Evolutionary conservation across 2,797 vertebrate species (phyloP), one percentile per base, ranked within the genome.

Genomic region (Dicrostonyx torquatus): DNA sequence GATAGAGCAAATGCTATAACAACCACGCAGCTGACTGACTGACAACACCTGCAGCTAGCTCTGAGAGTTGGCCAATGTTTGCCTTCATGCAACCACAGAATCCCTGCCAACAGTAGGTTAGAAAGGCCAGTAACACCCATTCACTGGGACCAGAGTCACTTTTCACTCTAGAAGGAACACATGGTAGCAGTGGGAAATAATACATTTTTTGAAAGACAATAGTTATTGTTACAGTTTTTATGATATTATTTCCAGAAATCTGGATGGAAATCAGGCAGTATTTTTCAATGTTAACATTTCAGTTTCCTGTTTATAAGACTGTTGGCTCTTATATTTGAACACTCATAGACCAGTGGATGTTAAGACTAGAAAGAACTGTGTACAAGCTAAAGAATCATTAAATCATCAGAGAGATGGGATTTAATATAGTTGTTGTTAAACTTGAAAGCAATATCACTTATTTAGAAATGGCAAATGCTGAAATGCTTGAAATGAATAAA

Each of bases 401-500:
- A 68, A 93, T 90, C 14, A 87, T 31, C 48, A 48, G 43, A 37
- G 66, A 60, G 4, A 37, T 86, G 14, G 10, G 10, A 18, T 40
- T 31, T 72, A 40, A 72, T 72, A 72, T 18, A 72, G 34, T 20
- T 86, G 17, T 83, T 77, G 45, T 45, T 83, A 84, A 6, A 78
- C 45, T 73, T 94, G 22, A 20, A 85, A 58, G 26, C 20, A 87
- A 29, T 40, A 92, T 62, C 29, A 55, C 72, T 62, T 93, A 48
- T 80, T 82, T 80, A 73, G 48, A 90, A 73, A 17, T 40, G 18
- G 11, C 43, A 91, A 84, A 85, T 73, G 77, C 40, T 90, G 70
- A 87, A 90, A 62, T 85, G 20, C 64, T 70, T 75, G 88, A 77
- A 68, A 34, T 95, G 31, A 80, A 77, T 64, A 85, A 88, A 53